A percentile compares a stretch with the other conserved stretches of the same genome.
These are phyloP conservation scores for Lichenostomus cassidix DNA, from an alignment of 2,113 vertebrate species.

Conservation along the genomic window DNA sequence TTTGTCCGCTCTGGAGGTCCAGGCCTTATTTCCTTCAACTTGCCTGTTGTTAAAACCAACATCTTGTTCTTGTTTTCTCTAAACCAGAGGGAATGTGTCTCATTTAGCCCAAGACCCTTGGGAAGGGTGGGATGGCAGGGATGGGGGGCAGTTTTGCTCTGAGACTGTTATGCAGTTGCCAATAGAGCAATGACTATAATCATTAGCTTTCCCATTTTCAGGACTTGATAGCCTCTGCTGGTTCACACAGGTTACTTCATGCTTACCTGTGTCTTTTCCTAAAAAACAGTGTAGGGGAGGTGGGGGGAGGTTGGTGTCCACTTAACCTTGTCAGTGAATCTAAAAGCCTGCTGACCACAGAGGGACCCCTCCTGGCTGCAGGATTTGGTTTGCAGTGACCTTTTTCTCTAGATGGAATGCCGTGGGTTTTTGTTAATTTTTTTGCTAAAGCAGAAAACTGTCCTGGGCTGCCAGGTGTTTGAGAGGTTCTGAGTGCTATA, in stretches of 20 bases:
- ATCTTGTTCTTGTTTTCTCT: neutral
- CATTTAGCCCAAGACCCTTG: neutral
- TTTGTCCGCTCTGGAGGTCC: neutral
- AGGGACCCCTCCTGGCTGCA: neutral
- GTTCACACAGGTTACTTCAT: neutral
- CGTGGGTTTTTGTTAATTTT: neutral
- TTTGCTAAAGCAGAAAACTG: neutral
- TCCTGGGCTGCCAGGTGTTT: neutral
- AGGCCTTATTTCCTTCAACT: neutral
- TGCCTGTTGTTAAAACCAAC: neutral
- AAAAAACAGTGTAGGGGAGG: neutral
- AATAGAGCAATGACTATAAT: neutral
- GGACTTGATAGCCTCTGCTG: neutral
- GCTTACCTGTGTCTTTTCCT: neutral
- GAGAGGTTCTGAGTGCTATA: neutral
- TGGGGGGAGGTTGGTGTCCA: neutral
- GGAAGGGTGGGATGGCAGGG: neutral
- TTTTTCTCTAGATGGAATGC: neutral
- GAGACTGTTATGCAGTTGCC: neutral
- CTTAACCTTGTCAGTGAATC: neutral
- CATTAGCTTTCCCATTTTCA: neutral
- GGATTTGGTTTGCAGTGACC: neutral
- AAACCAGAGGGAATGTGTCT: neutral
- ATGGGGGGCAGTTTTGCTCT: neutral
- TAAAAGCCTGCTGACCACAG: neutral